Percentiles rank a stretch among this genome's conserved stretches.
Evolutionary conservation across 2,888 invertebrate species (phyloP).

Genomic region (Platynereis dumerilii): DNA sequence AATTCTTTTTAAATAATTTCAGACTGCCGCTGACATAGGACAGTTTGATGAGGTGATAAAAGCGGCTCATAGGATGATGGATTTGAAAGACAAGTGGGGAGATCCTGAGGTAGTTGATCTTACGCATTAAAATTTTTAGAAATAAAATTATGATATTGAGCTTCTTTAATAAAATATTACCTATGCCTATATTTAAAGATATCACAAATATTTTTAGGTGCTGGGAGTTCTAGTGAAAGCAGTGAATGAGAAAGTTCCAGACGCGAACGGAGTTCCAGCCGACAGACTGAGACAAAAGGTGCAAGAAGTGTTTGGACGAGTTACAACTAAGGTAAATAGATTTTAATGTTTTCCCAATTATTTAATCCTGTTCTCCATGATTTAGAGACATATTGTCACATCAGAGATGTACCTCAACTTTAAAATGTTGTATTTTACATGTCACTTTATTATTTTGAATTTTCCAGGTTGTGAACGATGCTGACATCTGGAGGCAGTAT

Average conservation of each 20-base stretch:
- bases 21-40: constrained; percentile 80
- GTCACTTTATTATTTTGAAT: background rate
- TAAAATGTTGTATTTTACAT: too few species aligned
- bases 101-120: constrained; percentile 32
- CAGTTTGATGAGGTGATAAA: constrained; percentile 84
- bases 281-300: constrained; percentile 70
- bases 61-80: constrained; percentile 84
- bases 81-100: constrained; percentile 69
- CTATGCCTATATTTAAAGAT: too few species aligned
- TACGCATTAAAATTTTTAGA: too few species aligned
- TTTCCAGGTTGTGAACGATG: constrained; percentile 68
- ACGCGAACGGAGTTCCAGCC: constrained; percentile 67
- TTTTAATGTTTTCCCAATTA: too few species aligned
- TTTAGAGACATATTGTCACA: too few species aligned
- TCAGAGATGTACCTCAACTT: too few species aligned
- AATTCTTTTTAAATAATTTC: constrained; percentile 36
- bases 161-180: too few species aligned
- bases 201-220: too few species aligned
- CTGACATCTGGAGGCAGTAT: constrained; percentile 83
- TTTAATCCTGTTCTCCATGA: too few species aligned
- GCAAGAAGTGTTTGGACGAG: constrained; percentile 76
- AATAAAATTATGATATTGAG: too few species aligned
- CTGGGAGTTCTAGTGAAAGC: constrained; percentile 76
- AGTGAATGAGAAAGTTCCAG: constrained; percentile 71
- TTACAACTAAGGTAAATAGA: constrained; percentile 67